phyloP scores from a whole-genome alignment of 2,113 vertebrate genomes.

The Boleophthalmus pectinirostris region DNA sequence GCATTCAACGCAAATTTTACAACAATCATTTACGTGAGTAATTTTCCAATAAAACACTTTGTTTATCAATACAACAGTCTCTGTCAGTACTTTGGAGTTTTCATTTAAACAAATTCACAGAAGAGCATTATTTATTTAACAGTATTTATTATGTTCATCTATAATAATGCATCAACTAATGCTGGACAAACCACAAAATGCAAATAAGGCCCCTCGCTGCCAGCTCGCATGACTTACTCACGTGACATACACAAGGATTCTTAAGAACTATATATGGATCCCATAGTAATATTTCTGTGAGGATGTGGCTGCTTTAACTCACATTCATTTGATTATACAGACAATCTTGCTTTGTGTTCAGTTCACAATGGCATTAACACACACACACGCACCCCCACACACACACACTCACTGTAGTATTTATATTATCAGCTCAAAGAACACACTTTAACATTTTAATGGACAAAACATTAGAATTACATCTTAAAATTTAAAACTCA shows the following conservation, averaged over 20 bases:
- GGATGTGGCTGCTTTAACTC: too few species aligned
- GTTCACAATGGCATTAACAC: conserved; percentile 41
- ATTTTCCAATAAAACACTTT: too few species aligned
- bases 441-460: background rate
- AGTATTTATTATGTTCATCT: too few species aligned
- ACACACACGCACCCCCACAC: too few species aligned
- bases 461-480: background rate
- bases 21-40: too few species aligned
- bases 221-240: conserved; percentile 12
- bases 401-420: conserved; percentile 30
- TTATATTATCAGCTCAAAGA: conserved; percentile 10
- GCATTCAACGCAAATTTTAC: too few species aligned
- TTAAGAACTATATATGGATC: background rate
- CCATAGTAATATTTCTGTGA: background rate
- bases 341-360: conserved; percentile 9
- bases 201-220: conserved; percentile 40
- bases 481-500: background rate
- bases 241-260: conserved; percentile 1
- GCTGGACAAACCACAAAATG: conserved; percentile 34
- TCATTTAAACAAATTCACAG: background rate
- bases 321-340: conserved; percentile 28
- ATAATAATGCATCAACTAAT: conserved; percentile 17
- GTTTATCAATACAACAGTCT: too few species aligned
- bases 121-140: background rate
- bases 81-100: too few species aligned